Base-by-base conservation (phyloP, 2,113 vertebrate species). In the Ptilorrhoa leucosticta region DNA sequence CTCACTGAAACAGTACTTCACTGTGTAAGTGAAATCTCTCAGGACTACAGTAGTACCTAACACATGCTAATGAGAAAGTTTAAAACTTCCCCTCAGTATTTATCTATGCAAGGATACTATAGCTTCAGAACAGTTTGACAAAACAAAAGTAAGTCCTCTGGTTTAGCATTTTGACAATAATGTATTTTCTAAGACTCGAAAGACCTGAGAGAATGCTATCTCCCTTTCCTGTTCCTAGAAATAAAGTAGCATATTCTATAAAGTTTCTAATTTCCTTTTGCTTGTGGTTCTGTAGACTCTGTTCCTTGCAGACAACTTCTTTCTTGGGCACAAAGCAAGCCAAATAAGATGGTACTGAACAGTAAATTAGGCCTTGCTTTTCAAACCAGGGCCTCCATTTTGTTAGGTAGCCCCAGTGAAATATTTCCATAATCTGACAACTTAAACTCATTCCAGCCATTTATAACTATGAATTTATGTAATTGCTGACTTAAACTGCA, bases 21-120 rank as follows among this genome's bases (percentile, higher is more conserved):
- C 66, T 96, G 68, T 89, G 53, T 50, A 81, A 89, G 83, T 63
- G 60, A 97, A 97, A 88, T 80, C 81, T 95, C 96, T 35, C 58
- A 71, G 81, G 83, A 61, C 58, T 78, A 58, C 37, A 81, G 79
- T 7, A 85, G 89, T 88, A 91, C 71, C 81, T 92, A 93, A 91
- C 82, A 89, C 91, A 90, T 92, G 84, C 86, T 96, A 96, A 97
- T 89, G 70, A 96, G 93, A 83, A 89, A 71, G 54, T 94, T 95
- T 86, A 87, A 66, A 87, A 89, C 84, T 93, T 94, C 70, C 65
- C 64, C 60, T 75, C 65, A 58, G 90, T 95, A 88, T 94, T 97
- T 90, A 96, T 84, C 93, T 92, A 85, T 24, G 37, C 79, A 60
- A 94, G 69, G 50, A 93, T 65, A 84, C 61, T 77, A 90, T 23